Percentiles rank a stretch among this genome's conserved stretches.
Evolutionary conservation across 2,797 vertebrate species (phyloP).

Genomic region (Thunnus albacares): DNA sequence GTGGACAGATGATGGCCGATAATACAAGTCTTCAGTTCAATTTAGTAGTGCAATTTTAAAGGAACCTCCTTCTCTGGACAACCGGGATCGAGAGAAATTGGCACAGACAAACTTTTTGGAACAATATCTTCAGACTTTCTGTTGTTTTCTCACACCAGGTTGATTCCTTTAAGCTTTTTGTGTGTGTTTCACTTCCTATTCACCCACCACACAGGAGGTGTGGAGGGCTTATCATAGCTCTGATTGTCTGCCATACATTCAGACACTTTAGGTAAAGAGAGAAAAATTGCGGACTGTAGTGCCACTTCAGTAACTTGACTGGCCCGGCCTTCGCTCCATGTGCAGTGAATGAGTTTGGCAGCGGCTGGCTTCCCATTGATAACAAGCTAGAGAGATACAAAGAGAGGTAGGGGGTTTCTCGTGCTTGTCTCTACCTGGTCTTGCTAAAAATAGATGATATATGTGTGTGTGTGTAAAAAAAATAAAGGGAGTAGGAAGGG

Average conservation of each 20-base stretch:
- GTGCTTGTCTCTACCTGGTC: slow-evolving; percentile 33
- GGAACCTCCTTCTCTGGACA: background rate
- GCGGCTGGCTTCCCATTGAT: slow-evolving; percentile 62
- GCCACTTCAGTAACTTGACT: slow-evolving; percentile 77
- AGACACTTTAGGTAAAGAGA: slow-evolving; percentile 71
- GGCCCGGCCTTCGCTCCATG: slow-evolving; percentile 53
- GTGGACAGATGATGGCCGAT: slow-evolving; percentile 26
- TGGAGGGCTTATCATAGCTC: slow-evolving; percentile 18
- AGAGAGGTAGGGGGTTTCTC: background rate
- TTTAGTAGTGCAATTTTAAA: background rate
- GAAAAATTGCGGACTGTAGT: slow-evolving; percentile 67
- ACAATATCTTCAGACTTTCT: no score
- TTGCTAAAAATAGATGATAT: slow-evolving; percentile 48
- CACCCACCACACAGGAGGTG: background rate
- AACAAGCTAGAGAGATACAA: slow-evolving; percentile 37
- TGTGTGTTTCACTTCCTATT: slow-evolving; percentile 36
- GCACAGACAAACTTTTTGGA: background rate
- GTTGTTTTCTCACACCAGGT: slow-evolving; percentile 11
- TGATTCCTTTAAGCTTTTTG: slow-evolving; percentile 13
- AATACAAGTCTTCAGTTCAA: background rate
- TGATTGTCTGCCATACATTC: slow-evolving; percentile 65
- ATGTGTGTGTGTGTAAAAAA: slow-evolving; percentile 30
- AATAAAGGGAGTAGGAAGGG: slow-evolving; percentile 32
- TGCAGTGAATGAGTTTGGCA: slow-evolving; percentile 61
- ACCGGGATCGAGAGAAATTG: background rate